A percentile compares a stretch with the other conserved stretches of the same genome.
Conservation (phyloP, 2,113 vertebrate genomes). For the Mustela nigripes region DNA sequence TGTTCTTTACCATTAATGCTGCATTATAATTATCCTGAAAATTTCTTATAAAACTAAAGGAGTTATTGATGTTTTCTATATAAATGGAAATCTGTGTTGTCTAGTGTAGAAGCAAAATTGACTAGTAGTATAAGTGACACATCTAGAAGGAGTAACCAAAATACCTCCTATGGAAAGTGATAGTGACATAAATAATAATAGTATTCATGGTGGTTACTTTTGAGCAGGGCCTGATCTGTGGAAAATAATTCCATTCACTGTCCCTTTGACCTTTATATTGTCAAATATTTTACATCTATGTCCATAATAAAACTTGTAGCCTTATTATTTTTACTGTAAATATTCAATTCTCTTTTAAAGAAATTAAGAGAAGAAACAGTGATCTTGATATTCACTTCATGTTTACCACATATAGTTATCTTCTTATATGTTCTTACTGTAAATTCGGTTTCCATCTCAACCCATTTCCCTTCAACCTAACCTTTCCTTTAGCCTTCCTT, state of each 20-base stretch:
- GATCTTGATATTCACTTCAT: not conserved
- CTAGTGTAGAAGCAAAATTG: not conserved
- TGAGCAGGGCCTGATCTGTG: not conserved
- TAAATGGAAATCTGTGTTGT: not conserved
- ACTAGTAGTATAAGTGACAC: not conserved
- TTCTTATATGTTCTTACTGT: not conserved
- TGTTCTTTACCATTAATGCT: constrained; percentile 24
- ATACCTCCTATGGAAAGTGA: constrained; percentile 74
- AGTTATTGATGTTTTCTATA: not conserved
- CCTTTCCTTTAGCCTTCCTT: constrained; percentile 17
- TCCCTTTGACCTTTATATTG: not conserved
- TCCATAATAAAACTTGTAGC: not conserved
- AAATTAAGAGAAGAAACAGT: not conserved
- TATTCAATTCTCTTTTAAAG: not conserved
- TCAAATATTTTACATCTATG: constrained; percentile 20
- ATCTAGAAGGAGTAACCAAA: not conserved
- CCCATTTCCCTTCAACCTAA: not conserved
- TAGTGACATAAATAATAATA: constrained; percentile 34
- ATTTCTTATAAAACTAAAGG: not conserved
- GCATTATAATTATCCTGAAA: constrained; percentile 38
- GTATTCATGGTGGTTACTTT: not conserved
- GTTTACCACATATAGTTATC: not conserved
- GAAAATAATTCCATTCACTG: not conserved
- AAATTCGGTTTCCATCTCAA: not conserved
- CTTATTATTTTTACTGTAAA: not conserved